Percentiles rank a stretch among this genome's conserved stretches.
These are phyloP conservation scores for Lysandra coridon DNA, from an alignment of 2,888 invertebrate genomes.

Conservation along the genomic window DNA sequence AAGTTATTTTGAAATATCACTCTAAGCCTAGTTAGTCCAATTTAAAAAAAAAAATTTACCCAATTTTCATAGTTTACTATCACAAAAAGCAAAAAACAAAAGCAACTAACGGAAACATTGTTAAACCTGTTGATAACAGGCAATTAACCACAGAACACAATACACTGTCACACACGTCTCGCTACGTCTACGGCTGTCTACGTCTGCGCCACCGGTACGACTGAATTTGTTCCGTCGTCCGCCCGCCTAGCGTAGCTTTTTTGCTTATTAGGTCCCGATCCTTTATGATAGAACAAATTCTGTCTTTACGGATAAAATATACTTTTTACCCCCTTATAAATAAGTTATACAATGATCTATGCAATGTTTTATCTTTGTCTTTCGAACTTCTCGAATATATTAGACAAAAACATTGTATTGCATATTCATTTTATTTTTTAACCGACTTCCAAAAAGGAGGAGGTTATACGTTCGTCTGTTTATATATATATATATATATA, in stretches of 20 bases:
- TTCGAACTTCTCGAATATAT: no score
- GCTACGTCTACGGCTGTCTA: not conserved
- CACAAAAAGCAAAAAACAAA: not conserved
- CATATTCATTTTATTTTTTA: no score
- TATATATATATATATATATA: no score
- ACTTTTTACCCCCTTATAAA: no score
- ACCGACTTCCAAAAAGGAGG: no score
- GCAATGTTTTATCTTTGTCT: no score
- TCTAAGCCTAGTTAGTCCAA: not conserved
- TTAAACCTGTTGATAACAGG: conserved; percentile 2
- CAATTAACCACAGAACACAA: not conserved
- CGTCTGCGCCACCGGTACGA: not conserved
- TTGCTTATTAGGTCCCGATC: not conserved
- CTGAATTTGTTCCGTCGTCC: not conserved
- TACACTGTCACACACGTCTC: not conserved
- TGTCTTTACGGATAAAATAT: not conserved
- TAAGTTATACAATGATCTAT: no score
- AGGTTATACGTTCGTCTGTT: no score
- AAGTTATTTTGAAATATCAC: no score
- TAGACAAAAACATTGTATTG: no score
- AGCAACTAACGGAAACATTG: not conserved
- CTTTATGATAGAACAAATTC: not conserved
- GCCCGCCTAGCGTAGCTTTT: conserved; percentile 9
- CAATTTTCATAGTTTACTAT: conserved; percentile 6
- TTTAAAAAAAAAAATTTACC: not conserved